Evolutionary conservation across 1,140 invertebrate genomes (phyloP).

Genomic region (Saccostrea echinata): DNA sequence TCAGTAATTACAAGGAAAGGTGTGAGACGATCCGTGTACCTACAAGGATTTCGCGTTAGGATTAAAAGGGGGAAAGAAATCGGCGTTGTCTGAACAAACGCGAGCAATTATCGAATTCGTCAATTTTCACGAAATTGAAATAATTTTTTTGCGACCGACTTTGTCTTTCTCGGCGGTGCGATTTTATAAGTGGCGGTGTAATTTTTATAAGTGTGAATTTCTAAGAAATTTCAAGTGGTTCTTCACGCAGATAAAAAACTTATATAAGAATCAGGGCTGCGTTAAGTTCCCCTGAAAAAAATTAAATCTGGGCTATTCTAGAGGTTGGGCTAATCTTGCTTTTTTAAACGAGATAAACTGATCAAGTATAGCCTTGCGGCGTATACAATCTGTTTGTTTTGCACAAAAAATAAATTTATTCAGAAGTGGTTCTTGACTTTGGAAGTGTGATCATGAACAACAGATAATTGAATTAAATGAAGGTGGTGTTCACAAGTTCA

Average conservation of each 20-base stretch:
- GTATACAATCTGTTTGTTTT: constrained; percentile 29
- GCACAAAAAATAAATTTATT: constrained; percentile 16
- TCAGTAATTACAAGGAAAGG: constrained; percentile 10
- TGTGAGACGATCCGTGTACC: constrained; percentile 2
- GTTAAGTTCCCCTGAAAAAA: neutral
- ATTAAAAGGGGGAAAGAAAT: constrained; percentile 14
- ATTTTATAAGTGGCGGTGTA: neutral
- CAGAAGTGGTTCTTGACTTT: neutral
- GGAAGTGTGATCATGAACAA: constrained; percentile 11
- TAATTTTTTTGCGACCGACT: constrained; percentile 11
- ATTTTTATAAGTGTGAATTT: neutral
- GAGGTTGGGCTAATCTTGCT: neutral
- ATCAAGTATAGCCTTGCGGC: neutral
- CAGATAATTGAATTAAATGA: constrained; percentile 30
- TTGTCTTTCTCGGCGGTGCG: neutral
- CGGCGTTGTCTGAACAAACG: neutral
- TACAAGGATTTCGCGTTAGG: neutral
- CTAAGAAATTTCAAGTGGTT: neutral
- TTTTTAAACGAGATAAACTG: constrained; percentile 3
- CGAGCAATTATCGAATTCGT: constrained; percentile 16
- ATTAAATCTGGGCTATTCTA: neutral
- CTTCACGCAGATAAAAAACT: constrained; percentile 1
- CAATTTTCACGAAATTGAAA: constrained; percentile 17
- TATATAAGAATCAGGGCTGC: neutral
- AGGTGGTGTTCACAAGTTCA: constrained; percentile 18